Conservation (phyloP, 2,797 vertebrate genomes). For the Morus bassanus region DNA sequence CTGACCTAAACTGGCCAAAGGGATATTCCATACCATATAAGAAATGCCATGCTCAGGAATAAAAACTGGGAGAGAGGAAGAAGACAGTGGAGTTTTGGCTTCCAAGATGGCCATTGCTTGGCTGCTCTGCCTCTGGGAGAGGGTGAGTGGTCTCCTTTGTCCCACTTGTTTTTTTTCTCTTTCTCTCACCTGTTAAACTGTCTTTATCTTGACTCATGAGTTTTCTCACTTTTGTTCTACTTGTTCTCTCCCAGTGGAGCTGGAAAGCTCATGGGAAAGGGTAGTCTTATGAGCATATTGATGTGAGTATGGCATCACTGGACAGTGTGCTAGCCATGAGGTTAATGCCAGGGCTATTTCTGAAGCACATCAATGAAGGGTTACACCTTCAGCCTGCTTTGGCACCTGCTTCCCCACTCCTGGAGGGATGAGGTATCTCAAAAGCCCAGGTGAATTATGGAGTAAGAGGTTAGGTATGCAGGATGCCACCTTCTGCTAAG, state of each 20-base stretch:
- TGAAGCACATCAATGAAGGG: neutral
- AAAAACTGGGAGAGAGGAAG: neutral
- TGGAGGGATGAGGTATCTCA: neutral
- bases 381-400: neutral
- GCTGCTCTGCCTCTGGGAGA: neutral
- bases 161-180: neutral
- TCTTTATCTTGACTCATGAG: neutral
- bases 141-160: neutral
- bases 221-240: neutral
- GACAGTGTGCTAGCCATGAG: neutral
- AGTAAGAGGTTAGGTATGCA: neutral
- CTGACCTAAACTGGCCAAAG: neutral
- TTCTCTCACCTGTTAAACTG: neutral
- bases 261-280: neutral
- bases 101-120: neutral
- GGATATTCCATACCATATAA: neutral
- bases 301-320: neutral
- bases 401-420: neutral
- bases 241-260: neutral
- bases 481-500: neutral
- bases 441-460: neutral
- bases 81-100: neutral
- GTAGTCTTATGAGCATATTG: neutral
- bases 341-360: neutral
- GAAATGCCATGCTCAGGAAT: neutral